Base-by-base conservation (phyloP, 1,140 invertebrate species). In the Caenorhabditis brenneri region DNA sequence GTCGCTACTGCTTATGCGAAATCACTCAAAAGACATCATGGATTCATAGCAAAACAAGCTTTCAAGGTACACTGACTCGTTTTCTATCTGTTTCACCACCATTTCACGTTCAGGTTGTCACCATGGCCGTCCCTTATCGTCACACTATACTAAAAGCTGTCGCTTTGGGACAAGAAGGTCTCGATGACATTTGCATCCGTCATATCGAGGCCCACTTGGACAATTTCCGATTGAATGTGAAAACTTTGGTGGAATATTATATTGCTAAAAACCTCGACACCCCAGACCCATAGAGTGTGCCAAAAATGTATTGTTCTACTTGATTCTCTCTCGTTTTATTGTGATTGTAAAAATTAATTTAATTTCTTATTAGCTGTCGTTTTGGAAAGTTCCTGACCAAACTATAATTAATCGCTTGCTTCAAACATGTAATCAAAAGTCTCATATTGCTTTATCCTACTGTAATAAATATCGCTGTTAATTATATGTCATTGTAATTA, bases 1-100 rank as follows among this genome's bases (percentile, higher is more conserved):
- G 53, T 87, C 16, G 42, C 78, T 0, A 58, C 36, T 4, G 86
- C 86, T 33, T 87, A 87, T 51, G 86, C 86, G 5, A 83, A 79
- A 60, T 84, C 85, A 49, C 85, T 87, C 24, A 87, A 87, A 42
- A 65, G 86, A 33, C 86, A 87, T 51, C 86, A 87, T 69, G 80
- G 80, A 33, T 87, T 86, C 33, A 81, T 87, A 6, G 82, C 86
- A 16, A 87, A 87, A 29, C 84, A 86, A 48, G 39, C 84, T 1
- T 87, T 87, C 55, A 87, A 87, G 78, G 86, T 87, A 60, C 15
- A 31, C 19, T 51, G 0, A 27, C 24, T 5, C 51, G 4, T 42
- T 55, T 55, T 80, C 29, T 24, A 55, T 48, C 19, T 3, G 29
- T 79, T 51, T 79, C 36, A 51, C 24, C 16, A 31, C 24, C 33